Evolutionary conservation across 2,113 vertebrate species (phyloP), one percentile per base, ranked within the genome.

Genomic region (Zosterops lateralis): DNA sequence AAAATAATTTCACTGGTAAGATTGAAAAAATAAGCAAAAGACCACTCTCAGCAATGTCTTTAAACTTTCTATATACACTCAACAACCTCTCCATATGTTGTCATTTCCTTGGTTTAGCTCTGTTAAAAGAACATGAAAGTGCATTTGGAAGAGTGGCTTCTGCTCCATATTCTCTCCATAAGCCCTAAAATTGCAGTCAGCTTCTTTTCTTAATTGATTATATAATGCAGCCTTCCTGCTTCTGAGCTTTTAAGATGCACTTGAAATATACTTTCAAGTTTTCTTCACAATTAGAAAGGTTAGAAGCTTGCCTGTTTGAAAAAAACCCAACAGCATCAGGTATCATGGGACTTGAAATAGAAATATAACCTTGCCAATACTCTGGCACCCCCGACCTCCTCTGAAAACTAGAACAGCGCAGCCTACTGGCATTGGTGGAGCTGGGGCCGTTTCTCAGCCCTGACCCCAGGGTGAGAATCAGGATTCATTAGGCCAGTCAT

Each of bases 401-500:
- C 36, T 66, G 76, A 58, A 84, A 71, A 61, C 16, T 38, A 29
- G 36, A 75, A 21, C 51, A 56, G 24, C 20, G n/a, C 3, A 17
- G 5, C 25, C 20, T 1, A 0, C 53, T 68, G 29, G 12, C 3
- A 0, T 60, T 29, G 40, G 6, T 10, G 48, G 25, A 56, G 11
- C 0, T 22, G 29, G 26, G 24, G 3, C 8, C 17, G 2, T 24
- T n/a, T 9, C 51, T 67, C 14, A 74, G 56, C 8, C 34, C 32
- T 47, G 38, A 26, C 22, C 14, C 15, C 13, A 29, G 14, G 7
- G 7, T 38, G 13, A 71, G 47, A 24, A 14, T 29, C 8, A 24
- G 40, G 34, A 42, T 86, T 58, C 17, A 21, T 66, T 42, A 62
- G 58, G 5, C n/a, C 9, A 44, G 4, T 24, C 48, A 11, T 38